phyloP scores from a whole-genome alignment of 2,888 invertebrate genomes.

The Eilema griseolum region DNA sequence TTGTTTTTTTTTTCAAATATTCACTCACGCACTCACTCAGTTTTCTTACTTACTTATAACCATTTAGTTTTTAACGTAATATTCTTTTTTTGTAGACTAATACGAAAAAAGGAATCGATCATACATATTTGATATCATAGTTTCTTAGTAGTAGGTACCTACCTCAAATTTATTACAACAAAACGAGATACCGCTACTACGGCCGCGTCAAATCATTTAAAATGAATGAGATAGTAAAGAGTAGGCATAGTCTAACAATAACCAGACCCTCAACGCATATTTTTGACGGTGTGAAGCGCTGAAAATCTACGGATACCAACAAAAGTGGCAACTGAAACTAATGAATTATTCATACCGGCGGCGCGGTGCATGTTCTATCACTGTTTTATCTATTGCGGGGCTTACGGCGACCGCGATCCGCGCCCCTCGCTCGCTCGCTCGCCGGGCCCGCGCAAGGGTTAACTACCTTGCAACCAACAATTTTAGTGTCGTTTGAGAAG shows the following conservation, averaged over 20 bases:
- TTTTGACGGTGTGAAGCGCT: slow-evolving; percentile 84
- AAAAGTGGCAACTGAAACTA: slow-evolving; percentile 87
- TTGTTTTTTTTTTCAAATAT: neutral
- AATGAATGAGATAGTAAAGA: slow-evolving; percentile 72
- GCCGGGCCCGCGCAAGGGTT: slow-evolving; percentile 76
- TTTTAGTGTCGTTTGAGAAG: slow-evolving; percentile 82
- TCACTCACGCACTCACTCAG: too few species aligned
- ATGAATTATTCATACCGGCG: slow-evolving; percentile 87
- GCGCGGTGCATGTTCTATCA: slow-evolving; percentile 88
- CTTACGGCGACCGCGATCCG: slow-evolving; percentile 70
- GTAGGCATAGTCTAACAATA: slow-evolving; percentile 76
- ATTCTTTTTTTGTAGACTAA: neutral
- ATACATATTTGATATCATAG: too few species aligned
- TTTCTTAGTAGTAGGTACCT: neutral
- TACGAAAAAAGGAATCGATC: too few species aligned
- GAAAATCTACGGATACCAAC: slow-evolving; percentile 87
- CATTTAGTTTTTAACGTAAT: neutral
- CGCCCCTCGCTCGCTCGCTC: slow-evolving; percentile 62
- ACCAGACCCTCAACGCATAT: slow-evolving; percentile 81
- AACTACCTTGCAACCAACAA: slow-evolving; percentile 83
- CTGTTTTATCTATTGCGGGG: slow-evolving; percentile 87
- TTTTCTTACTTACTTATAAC: too few species aligned
- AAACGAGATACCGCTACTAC: slow-evolving; percentile 55
- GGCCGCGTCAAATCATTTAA: slow-evolving; percentile 59
- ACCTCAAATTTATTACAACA: neutral